Evolutionary conservation across 2,797 vertebrate species (phyloP).

Genomic region (Prionace glauca): DNA sequence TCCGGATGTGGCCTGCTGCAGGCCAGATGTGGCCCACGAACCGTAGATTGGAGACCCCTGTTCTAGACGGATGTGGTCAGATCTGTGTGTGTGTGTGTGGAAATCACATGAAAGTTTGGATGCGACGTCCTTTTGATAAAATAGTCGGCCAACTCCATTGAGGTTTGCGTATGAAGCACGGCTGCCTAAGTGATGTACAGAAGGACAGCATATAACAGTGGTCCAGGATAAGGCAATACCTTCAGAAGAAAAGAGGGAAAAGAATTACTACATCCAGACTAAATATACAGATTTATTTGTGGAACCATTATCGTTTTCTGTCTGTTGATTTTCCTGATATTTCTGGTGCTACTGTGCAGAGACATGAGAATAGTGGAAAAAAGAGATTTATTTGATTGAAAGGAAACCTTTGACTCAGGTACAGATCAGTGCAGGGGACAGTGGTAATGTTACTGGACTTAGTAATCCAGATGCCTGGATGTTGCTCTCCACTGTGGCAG

Average conservation of each 20-base stretch:
- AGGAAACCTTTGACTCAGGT: neutral
- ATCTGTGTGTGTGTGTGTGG: no score
- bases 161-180: neutral
- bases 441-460: no score
- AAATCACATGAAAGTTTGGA: no score
- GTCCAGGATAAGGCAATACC: neutral
- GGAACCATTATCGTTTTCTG: neutral
- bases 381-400: neutral
- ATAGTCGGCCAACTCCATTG: no score
- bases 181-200: neutral
- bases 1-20: no score
- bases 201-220: neutral
- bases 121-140: no score
- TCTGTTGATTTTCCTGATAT: neutral
- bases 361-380: neutral
- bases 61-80: no score
- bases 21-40: no score
- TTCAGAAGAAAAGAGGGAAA: neutral
- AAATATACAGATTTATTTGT: neutral
- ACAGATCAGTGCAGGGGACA: neutral
- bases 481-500: no score
- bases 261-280: neutral
- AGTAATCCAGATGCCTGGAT: no score
- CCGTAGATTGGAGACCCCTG: no score
- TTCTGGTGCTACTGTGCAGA: neutral